Base-by-base conservation (phyloP, 35 echinoderm and acorn worm species). In the Strongylocentrotus purpuratus region DNA sequence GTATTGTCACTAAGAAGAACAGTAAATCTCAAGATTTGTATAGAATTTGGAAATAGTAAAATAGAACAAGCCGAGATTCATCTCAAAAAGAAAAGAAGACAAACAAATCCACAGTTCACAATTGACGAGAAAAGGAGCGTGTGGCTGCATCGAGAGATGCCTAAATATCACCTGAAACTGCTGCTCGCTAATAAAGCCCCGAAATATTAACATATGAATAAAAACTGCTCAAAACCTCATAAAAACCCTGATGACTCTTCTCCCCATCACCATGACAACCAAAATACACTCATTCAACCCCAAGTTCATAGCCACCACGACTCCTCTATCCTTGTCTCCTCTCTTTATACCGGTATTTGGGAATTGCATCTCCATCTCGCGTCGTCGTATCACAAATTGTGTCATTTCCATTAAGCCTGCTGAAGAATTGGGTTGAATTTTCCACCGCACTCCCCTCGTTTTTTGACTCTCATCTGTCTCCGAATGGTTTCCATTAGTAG, bases 341-440 rank as follows among this genome's bases (percentile, higher is more conserved):
- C 65, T 7, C 20, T 78, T 78, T 78, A 78, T 78, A 78, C 65
- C 65, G 65, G 65, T 78, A 28, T 78, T 78, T 78, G 65, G 65
- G 20, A 78, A 78, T 78, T 14, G 20, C 65, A 78, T 78, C 65
- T 28, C 65, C 65, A 78, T 78, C 65, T 78, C 50, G 10, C 50
- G 4, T 78, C 20, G 22, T 28, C 25, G 22, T 78, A 78, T 22
- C 65, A 78, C 65, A 78, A 78, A 78, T 78, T 78, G 50, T 55
- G 65, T 78, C 65, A 78, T 78, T 78, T 78, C 65, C 65, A 78
- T 78, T 78, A n/a, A 28, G 65, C 7, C 22, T 7, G 65, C 65
- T 78, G 22, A 78, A n/a, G 65, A 78, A 78, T n/a, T 78, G 65
- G 65, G 65, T 78, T 78, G 65, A 78, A 78, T 78, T 78, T 78